A percentile compares a stretch with the other conserved stretches of the same genome.
These are phyloP conservation scores for Heteromurus nitidus DNA, from an alignment of 2,888 invertebrate species.

Conservation along the genomic window DNA sequence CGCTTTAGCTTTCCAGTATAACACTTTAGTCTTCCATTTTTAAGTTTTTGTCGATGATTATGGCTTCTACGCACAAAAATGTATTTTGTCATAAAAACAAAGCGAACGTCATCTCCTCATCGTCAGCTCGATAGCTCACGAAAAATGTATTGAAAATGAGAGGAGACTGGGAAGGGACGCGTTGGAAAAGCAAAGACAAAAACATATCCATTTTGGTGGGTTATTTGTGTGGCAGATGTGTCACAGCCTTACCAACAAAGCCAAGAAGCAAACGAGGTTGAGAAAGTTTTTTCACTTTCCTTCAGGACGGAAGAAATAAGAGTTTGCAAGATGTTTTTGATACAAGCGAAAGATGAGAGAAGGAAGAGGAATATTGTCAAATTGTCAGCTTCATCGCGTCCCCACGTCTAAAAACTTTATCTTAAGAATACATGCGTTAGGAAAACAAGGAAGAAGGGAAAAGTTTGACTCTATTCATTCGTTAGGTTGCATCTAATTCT, in stretches of 20 bases:
- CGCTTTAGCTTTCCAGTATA: too few species aligned
- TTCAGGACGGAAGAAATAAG: constrained; percentile 10
- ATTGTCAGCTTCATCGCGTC: constrained; percentile 57
- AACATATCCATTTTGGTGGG: too few species aligned
- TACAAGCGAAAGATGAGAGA: background rate
- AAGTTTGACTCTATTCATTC: constrained; percentile 23
- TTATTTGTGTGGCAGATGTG: constrained; percentile 12
- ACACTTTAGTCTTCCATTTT: too few species aligned
- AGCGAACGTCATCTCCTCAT: too few species aligned
- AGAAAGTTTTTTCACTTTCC: background rate
- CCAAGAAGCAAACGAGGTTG: background rate
- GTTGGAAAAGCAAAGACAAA: too few species aligned
- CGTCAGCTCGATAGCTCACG: too few species aligned
- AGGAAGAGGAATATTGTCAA: constrained; percentile 54
- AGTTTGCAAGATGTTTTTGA: background rate
- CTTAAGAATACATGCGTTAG: constrained; percentile 8
- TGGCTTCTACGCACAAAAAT: too few species aligned
- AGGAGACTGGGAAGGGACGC: background rate
- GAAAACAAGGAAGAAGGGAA: background rate
- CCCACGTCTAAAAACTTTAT: constrained; percentile 12
- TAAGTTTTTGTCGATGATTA: too few species aligned
- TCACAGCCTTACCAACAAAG: background rate
- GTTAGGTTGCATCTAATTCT: constrained; percentile 9
- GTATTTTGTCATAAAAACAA: too few species aligned
- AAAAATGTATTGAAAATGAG: too few species aligned